Evolutionary conservation across 2,113 vertebrate genomes (phyloP).

Genomic region (Tretioscincus oriximinensis): DNA sequence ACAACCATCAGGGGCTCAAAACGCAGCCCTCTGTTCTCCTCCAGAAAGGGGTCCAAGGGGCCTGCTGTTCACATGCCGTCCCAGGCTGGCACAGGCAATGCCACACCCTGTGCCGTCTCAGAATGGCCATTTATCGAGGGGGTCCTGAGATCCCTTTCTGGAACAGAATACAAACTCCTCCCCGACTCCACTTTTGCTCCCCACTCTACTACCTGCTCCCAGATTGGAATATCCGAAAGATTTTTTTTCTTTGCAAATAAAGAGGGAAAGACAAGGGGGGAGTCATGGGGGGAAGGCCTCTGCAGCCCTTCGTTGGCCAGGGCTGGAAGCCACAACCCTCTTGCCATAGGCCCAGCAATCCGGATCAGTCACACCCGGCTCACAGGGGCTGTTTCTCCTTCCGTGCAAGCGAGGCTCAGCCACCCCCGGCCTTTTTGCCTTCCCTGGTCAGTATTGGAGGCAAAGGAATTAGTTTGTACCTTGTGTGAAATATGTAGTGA

Average conservation of each 20-base stretch:
- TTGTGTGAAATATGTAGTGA: too few relatives aligned
- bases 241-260: background rate
- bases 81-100: too few relatives aligned
- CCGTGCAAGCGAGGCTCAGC: background rate
- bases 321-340: background rate
- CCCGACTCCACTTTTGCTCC: background rate
- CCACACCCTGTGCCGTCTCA: too few relatives aligned
- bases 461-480: too few relatives aligned
- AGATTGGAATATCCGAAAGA: conserved; percentile 17
- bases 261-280: background rate
- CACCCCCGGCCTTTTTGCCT: too few relatives aligned
- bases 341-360: background rate
- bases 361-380: background rate
- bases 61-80: too few relatives aligned
- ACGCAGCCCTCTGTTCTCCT: conserved; percentile 27
- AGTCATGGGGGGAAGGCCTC: too few relatives aligned
- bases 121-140: too few relatives aligned
- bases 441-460: too few relatives aligned
- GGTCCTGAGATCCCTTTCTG: too few relatives aligned
- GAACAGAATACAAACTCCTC: too few relatives aligned
- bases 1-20: conserved; percentile 64
- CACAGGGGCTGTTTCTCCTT: background rate
- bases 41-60: too few relatives aligned
- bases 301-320: background rate
- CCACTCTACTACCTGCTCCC: background rate